A percentile compares a stretch with the other conserved stretches of the same genome.
These are phyloP conservation scores for Cuculus canorus DNA, from an alignment of 2,797 vertebrate species.

Conservation along the genomic window DNA sequence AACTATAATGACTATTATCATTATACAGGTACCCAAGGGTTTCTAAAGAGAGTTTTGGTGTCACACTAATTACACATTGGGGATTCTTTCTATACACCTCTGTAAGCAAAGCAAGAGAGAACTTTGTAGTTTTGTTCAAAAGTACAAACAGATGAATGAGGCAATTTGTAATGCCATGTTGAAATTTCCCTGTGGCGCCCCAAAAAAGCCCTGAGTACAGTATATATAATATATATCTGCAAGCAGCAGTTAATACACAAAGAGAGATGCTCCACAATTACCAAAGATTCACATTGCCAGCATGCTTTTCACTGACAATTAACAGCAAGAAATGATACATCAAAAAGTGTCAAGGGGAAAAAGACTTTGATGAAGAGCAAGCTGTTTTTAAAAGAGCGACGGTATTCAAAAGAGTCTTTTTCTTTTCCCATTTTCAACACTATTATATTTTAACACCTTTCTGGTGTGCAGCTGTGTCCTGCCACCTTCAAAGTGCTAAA, in stretches of 20 bases:
- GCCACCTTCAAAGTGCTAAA: background rate
- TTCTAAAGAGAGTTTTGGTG: background rate
- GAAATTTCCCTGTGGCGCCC: background rate
- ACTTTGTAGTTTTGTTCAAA: background rate
- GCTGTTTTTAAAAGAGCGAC: background rate
- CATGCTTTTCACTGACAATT: conserved; percentile 1
- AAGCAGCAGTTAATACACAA: background rate
- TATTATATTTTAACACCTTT: background rate
- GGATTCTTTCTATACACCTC: background rate
- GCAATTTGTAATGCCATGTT: background rate
- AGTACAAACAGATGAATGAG: background rate
- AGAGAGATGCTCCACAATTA: background rate
- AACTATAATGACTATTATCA: background rate
- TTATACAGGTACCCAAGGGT: background rate
- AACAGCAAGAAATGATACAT: background rate
- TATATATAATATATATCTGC: background rate
- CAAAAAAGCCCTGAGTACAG: background rate
- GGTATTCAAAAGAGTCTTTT: background rate
- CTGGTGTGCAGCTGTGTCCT: background rate
- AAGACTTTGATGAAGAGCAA: background rate
- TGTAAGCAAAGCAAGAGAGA: background rate
- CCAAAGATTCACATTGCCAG: background rate
- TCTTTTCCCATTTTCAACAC: background rate
- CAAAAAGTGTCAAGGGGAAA: background rate
- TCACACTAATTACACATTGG: background rate